Percentiles rank a stretch among this genome's conserved stretches.
Evolutionary conservation across 2,888 invertebrate genomes (phyloP).

Genomic region (Zelleria hepariella): DNA sequence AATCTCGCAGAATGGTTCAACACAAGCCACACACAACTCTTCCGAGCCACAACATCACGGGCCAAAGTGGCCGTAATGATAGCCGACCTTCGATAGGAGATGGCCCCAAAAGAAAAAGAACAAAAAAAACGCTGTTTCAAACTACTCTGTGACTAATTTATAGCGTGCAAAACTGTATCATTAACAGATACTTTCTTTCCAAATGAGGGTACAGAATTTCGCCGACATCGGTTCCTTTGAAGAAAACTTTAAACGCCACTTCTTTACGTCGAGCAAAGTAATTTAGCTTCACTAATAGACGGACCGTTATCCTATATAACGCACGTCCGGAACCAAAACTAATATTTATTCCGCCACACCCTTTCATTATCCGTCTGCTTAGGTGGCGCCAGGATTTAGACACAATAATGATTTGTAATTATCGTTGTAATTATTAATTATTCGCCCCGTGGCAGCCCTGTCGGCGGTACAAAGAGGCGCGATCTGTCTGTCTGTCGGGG

Average conservation of each 20-base stretch:
- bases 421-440: not conserved
- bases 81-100: no score
- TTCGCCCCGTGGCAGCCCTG: constrained; percentile 22
- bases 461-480: constrained; percentile 19
- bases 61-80: no score
- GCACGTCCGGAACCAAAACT: not conserved
- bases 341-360: not conserved
- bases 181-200: not conserved
- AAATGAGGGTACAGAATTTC: not conserved
- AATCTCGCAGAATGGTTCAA: no score
- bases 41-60: no score
- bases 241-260: not conserved
- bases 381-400: not conserved
- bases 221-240: not conserved
- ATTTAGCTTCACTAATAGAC: not conserved
- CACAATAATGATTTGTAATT: not conserved
- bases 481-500: constrained; percentile 10
- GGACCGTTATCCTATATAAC: not conserved
- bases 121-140: no score
- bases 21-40: no score
- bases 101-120: no score
- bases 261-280: not conserved
- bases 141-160: no score
- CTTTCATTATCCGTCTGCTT: not conserved
- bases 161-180: not conserved